Conservation (phyloP, 2,797 vertebrate species). For the Falco biarmicus region DNA sequence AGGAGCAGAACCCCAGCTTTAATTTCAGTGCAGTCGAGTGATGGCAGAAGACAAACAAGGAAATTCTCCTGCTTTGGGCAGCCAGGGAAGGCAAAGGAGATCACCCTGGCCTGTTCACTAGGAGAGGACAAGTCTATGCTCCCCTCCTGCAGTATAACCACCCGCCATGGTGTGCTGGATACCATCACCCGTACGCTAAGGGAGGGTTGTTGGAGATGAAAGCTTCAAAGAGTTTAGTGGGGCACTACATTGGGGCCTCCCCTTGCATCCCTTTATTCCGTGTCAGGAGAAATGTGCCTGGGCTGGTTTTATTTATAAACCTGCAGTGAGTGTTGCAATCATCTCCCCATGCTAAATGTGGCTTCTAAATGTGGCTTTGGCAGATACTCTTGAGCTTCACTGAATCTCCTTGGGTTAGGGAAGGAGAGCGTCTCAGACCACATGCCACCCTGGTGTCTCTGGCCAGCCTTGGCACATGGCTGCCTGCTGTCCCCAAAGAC, state of each 20-base stretch:
- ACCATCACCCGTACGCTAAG: background rate
- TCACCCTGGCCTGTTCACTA: background rate
- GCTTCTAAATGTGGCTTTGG: conserved; percentile 40
- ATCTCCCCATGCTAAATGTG: conserved; percentile 8
- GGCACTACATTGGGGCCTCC: background rate
- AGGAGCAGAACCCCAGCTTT: background rate
- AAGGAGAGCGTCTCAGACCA: background rate
- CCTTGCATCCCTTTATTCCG: background rate
- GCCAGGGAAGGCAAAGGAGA: background rate
- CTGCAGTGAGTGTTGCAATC: background rate
- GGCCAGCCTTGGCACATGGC: background rate
- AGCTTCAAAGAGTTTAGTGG: background rate
- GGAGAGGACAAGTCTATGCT: background rate
- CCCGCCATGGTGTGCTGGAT: background rate
- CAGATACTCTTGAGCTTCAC: background rate
- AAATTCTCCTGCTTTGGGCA: background rate
- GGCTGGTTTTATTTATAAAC: conserved; percentile 39
- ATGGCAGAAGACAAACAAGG: background rate
- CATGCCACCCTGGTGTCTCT: background rate
- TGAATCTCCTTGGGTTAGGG: background rate
- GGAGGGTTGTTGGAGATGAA: background rate
- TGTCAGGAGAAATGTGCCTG: background rate
- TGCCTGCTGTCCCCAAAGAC: background rate
- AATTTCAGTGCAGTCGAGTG: background rate
- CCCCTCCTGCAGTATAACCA: background rate